Evolutionary conservation across 2,113 vertebrate species (phyloP), one percentile per base, ranked within the genome.

Genomic region (Coreoperca whiteheadi): DNA sequence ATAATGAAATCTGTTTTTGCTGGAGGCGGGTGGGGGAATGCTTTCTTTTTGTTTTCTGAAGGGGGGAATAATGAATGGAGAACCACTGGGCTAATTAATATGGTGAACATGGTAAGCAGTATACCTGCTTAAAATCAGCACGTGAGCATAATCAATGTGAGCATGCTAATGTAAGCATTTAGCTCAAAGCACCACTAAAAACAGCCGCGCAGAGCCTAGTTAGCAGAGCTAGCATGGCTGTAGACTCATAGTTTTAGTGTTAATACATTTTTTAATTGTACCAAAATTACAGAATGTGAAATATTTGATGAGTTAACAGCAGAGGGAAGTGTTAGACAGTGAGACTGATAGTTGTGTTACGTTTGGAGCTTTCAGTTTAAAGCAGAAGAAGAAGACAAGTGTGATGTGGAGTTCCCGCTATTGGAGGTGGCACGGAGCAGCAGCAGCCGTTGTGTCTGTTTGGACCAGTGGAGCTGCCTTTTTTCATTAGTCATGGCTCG

Each of bases 401-500:
- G 85, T 82, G 85, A 92, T 70, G 46, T 79, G 74, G 85, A 86
- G 77, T 61, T 66, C 64, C 18, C 2, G 34, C 54, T n/a, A 79
- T 88, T 69, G 79, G 67, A 87, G 70, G 81, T 73, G 89, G 87
- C 76, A 73, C 74, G 1, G 76, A 81, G 69, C 81, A 80, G 69
- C 81, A 80, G 87, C 69, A 74, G 70, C 77, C 65, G 25, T 4
- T 32, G 87, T 83, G 81, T 88, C 77, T 74, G 74, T 86, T 85
- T 87, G 71, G 88, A 84, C 82, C 70, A 65, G 80, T 59, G 74
- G 72, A 79, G 84, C 90, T 95, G 94, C 91, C 93, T 90, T 91
- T 93, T 94, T 94, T 95, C 93, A 95, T 96, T 95, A 95, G 88
- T 93, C 92, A 95, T 92, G 93, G 91, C 91, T 88, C 56, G 53